Evolutionary conservation across 2,113 vertebrate species (phyloP).

Genomic region (Azemiops feae): DNA sequence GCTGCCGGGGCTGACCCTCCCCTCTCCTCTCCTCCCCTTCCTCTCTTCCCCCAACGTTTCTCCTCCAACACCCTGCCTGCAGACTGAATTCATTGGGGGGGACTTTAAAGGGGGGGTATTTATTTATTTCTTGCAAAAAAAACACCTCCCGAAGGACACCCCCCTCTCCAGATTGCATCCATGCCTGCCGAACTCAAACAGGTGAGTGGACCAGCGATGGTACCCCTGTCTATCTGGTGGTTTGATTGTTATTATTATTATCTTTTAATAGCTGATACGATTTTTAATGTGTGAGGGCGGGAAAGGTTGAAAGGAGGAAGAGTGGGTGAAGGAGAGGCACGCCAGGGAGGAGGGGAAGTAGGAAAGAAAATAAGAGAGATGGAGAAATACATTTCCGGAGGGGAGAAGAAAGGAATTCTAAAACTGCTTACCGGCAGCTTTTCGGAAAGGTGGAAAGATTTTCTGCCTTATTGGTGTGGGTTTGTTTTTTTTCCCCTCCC

Average conservation of each 20-base stretch:
- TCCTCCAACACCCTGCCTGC: not conserved
- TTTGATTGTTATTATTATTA: no score
- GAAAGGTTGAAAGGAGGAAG: not conserved
- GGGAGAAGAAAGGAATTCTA: not conserved
- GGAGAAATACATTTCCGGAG: not conserved
- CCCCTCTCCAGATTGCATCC: slow-evolving; percentile 22
- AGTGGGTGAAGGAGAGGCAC: not conserved
- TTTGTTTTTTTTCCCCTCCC: no score
- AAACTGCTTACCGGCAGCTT: not conserved
- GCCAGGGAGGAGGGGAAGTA: not conserved
- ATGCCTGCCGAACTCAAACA: slow-evolving; percentile 88
- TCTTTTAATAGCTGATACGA: not conserved
- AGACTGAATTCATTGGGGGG: slow-evolving; percentile 3
- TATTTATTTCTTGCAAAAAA: not conserved
- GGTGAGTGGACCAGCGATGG: slow-evolving; percentile 67
- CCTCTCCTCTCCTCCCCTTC: not conserved
- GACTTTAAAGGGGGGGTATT: not conserved
- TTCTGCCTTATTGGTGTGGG: slow-evolving; percentile 29
- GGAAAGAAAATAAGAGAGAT: not conserved
- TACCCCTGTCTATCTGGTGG: not conserved
- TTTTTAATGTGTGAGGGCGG: not conserved
- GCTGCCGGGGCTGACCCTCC: not conserved
- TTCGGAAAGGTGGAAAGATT: not conserved
- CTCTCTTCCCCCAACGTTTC: not conserved
- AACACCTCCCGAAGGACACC: not conserved